Evolutionary conservation across 2,888 invertebrate species (phyloP).

Genomic region (Epirrhoe alternata): DNA sequence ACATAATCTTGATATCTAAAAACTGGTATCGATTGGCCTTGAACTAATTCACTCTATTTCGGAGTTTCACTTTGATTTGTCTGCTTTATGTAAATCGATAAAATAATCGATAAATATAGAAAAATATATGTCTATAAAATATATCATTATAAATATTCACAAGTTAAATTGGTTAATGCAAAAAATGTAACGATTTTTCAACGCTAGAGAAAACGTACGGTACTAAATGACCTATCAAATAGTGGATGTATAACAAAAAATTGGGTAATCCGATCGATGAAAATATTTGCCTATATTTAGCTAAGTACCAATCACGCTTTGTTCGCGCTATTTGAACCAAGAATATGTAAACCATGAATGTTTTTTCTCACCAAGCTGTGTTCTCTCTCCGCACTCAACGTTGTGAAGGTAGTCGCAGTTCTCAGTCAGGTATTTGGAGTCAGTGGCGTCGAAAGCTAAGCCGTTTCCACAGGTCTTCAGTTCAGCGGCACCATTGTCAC

Average conservation of each 20-base stretch:
- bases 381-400: conserved; percentile 95
- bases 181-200: not conserved
- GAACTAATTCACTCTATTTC: conserved; percentile 19
- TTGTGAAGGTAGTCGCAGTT: conserved; percentile 98
- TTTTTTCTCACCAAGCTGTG: conserved; percentile 89
- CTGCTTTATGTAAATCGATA: not conserved
- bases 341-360: not conserved
- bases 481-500: conserved; percentile 94
- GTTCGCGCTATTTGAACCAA: not conserved
- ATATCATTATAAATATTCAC: too few relatives aligned
- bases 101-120: not conserved
- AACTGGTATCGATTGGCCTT: conserved; percentile 13
- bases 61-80: not conserved
- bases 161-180: not conserved
- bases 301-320: not conserved
- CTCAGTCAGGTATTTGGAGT: conserved; percentile 95
- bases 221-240: not conserved
- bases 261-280: too few relatives aligned
- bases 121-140: not conserved
- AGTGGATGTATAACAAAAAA: too few relatives aligned
- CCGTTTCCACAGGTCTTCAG: conserved; percentile 97
- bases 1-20: not conserved
- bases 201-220: not conserved
- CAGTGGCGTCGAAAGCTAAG: conserved; percentile 94
- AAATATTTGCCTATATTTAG: too few relatives aligned